Percentiles rank a stretch among this genome's conserved stretches.
Evolutionary conservation across 2,888 invertebrate species (phyloP).

Genomic region (Yponomeuta malinellus): DNA sequence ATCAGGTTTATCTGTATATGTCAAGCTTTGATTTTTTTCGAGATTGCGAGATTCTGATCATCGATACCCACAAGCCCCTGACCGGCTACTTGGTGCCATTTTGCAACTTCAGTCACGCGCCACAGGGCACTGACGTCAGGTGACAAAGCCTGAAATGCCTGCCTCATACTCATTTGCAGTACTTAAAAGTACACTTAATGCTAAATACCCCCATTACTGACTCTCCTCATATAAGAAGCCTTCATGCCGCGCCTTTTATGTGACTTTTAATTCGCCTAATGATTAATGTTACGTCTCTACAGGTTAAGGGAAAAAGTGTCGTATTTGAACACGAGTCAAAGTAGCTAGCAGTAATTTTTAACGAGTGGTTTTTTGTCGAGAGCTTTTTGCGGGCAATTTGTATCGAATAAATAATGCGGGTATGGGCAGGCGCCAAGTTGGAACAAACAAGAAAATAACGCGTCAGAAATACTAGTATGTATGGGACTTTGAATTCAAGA

Average conservation of each 20-base stretch:
- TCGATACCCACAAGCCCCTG: too few species aligned
- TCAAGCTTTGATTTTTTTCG: too few species aligned
- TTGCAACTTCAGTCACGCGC: too few species aligned
- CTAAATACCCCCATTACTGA: background rate
- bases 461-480: too few species aligned
- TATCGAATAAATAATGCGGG: background rate
- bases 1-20: too few species aligned
- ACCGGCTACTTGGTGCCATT: too few species aligned
- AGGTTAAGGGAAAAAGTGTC: background rate
- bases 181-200: too few species aligned
- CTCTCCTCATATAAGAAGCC: background rate
- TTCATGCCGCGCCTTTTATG: background rate
- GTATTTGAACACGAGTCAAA: background rate
- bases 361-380: slow-evolving; percentile 2
- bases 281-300: background rate
- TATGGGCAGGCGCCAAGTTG: background rate
- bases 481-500: too few species aligned
- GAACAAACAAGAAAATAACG: background rate
- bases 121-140: too few species aligned
- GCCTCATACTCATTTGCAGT: too few species aligned
- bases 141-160: too few species aligned
- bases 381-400: slow-evolving; percentile 1
- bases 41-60: too few species aligned
- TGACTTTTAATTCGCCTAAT: background rate
- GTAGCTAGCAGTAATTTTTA: background rate